Evolutionary conservation across 1,140 invertebrate genomes (phyloP).

Genomic region (Helicoverpa armigera): DNA sequence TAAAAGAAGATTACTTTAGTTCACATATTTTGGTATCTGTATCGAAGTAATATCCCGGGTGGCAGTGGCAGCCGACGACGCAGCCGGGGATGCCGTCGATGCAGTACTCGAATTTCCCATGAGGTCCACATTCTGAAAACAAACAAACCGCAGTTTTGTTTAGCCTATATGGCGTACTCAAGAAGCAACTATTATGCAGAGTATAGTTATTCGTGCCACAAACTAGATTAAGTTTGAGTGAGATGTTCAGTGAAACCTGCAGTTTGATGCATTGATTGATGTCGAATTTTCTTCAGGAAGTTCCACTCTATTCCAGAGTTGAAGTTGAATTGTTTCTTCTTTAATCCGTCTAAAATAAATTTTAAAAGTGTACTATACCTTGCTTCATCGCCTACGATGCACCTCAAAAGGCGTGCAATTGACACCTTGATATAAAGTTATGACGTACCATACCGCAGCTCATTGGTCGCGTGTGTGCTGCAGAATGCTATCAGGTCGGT

Average conservation of each 20-base stretch:
- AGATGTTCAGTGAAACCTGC: neutral
- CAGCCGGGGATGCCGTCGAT: slow-evolving; percentile 77
- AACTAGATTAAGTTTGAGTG: neutral
- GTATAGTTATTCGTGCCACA: neutral
- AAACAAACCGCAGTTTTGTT: neutral
- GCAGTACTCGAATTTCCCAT: slow-evolving; percentile 81
- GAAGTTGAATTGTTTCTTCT: too few species aligned
- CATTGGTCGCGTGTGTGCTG: neutral
- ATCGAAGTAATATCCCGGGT: slow-evolving; percentile 81
- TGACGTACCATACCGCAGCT: slow-evolving; percentile 58
- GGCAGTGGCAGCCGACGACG: slow-evolving; percentile 78
- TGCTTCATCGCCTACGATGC: neutral
- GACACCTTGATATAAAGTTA: slow-evolving; percentile 3
- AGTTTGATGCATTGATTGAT: too few species aligned
- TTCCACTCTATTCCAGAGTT: too few species aligned
- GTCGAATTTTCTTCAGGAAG: too few species aligned
- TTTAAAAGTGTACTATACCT: neutral
- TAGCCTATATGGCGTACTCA: too few species aligned
- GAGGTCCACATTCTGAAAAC: slow-evolving; percentile 75
- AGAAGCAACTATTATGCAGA: neutral
- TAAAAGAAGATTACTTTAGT: slow-evolving; percentile 68
- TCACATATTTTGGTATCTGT: slow-evolving; percentile 81
- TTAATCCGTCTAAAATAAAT: too few species aligned
- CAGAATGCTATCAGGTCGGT: slow-evolving; percentile 4
- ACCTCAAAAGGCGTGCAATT: neutral